Percentiles rank a stretch among this genome's conserved stretches.
Evolutionary conservation across 92 coral and sea anemone genomes (phyloP).

Genomic region (Zoanthus sansibaricus): DNA sequence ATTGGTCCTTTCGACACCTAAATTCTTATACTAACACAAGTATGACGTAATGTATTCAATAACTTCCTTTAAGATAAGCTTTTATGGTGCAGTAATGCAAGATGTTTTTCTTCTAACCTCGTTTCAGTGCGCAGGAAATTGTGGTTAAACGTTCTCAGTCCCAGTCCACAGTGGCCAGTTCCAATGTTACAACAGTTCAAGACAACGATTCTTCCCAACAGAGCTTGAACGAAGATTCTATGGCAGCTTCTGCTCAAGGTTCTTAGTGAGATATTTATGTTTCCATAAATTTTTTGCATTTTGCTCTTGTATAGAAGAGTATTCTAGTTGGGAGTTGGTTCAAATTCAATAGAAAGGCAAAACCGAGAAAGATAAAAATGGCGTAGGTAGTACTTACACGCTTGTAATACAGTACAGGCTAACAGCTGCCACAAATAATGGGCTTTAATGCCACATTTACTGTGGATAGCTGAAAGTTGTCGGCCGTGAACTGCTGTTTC

Average conservation of each 20-base stretch:
- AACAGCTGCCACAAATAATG: no score
- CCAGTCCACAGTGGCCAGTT: slow-evolving; percentile 64
- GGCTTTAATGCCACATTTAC: no score
- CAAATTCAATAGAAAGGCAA: no score
- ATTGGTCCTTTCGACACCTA: background rate
- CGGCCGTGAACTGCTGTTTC: no score
- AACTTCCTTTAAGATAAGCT: no score
- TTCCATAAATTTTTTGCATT: background rate
- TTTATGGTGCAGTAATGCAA: no score
- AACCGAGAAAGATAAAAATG: no score
- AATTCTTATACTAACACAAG: background rate
- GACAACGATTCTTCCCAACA: slow-evolving; percentile 39
- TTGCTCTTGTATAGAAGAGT: background rate
- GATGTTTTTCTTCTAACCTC: background rate
- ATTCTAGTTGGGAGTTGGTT: background rate
- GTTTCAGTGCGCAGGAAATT: slow-evolving; percentile 68
- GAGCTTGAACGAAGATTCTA: slow-evolving; percentile 57
- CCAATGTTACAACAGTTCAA: slow-evolving; percentile 20
- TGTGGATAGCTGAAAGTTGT: no score
- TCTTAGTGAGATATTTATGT: background rate
- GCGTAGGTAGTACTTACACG: no score
- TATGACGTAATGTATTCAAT: no score
- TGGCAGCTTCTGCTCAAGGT: slow-evolving; percentile 57
- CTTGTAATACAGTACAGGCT: no score
- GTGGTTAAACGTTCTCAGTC: slow-evolving; percentile 64